Conservation (phyloP, 1,140 invertebrate genomes). For the Apis cerana region DNA sequence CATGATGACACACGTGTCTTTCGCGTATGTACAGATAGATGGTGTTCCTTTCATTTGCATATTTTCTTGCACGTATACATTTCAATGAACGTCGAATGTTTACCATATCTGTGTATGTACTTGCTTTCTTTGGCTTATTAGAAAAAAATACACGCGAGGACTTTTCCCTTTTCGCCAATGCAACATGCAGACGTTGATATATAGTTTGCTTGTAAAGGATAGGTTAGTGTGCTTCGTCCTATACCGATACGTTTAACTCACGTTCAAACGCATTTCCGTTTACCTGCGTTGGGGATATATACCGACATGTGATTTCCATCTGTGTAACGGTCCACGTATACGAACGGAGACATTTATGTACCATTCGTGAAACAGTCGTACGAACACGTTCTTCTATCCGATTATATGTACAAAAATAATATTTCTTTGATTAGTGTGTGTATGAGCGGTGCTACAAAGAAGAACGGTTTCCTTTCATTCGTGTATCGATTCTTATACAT, state of each 20-base stretch:
- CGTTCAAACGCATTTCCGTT: conserved; percentile 27
- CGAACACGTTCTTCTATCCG: neutral
- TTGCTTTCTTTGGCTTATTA: conserved; percentile 4
- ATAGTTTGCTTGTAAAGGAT: neutral
- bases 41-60: conserved; percentile 21
- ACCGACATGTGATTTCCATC: neutral
- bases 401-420: conserved; percentile 11
- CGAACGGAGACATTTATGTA: neutral
- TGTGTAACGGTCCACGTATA: neutral
- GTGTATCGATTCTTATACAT: conserved; percentile 3
- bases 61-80: neutral
- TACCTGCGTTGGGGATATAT: neutral
- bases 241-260: neutral
- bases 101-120: neutral
- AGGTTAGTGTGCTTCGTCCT: neutral
- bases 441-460: neutral
- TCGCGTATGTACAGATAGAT: neutral
- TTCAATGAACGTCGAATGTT: neutral
- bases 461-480: neutral
- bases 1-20: conserved; percentile 14
- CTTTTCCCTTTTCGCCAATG: neutral
- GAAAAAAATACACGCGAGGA: neutral
- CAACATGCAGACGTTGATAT: neutral
- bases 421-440: conserved; percentile 4
- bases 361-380: neutral